phyloP scores from a whole-genome alignment of 2,888 invertebrate species.

The Iselma pallidipennis region DNA sequence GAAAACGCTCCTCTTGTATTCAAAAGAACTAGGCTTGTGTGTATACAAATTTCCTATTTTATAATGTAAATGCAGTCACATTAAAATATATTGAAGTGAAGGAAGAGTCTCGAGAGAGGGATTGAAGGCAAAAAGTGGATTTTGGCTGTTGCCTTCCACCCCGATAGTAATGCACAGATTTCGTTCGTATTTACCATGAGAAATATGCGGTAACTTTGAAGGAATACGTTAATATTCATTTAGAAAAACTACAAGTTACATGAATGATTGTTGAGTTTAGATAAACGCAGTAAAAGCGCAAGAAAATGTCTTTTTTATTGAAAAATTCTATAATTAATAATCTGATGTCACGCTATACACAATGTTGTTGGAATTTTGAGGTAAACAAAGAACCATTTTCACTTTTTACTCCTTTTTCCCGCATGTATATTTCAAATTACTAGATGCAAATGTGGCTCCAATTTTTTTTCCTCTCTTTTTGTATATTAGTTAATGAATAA shows the following conservation, averaged over 20 bases:
- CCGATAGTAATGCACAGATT: not conserved
- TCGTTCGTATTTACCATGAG: not conserved
- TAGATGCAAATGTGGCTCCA: not conserved
- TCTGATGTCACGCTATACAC: too few species aligned
- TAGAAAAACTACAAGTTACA: too few species aligned
- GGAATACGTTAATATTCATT: too few species aligned
- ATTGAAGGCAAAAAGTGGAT: not conserved
- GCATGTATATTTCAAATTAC: not conserved
- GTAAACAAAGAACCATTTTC: not conserved
- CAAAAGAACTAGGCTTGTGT: not conserved
- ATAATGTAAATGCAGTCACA: slow-evolving; percentile 11
- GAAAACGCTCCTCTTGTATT: not conserved
- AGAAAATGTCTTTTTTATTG: too few species aligned
- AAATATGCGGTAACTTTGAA: too few species aligned
- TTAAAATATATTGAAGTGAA: not conserved
- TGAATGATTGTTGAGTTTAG: too few species aligned
- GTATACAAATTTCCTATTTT: not conserved
- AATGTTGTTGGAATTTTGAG: too few species aligned
- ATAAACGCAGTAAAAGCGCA: too few species aligned
- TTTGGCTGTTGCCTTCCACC: not conserved
- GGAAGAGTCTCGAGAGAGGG: not conserved
- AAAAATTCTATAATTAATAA: too few species aligned
- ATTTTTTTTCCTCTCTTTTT: not conserved
- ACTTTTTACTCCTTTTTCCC: not conserved
- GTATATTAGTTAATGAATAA: not conserved